Percentiles rank a stretch among this genome's conserved stretches.
phyloP scores from a whole-genome alignment of 2,888 invertebrate species.

The Congeria kusceri region DNA sequence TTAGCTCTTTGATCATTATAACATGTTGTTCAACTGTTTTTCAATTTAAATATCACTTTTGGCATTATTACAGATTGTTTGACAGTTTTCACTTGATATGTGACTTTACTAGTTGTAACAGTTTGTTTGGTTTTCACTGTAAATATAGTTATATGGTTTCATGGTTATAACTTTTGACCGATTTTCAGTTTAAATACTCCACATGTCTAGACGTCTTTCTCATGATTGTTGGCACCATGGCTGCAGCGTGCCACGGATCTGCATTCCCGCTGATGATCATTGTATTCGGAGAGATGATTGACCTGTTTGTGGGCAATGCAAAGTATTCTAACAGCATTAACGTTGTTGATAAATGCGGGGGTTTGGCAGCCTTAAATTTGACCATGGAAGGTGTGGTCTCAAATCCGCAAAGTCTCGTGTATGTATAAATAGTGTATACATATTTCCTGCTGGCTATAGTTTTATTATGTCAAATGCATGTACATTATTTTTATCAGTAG shows the following conservation, averaged over 20 bases:
- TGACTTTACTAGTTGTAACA: too few species aligned
- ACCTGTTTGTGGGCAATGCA: constrained; percentile 79
- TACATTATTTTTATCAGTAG: too few species aligned
- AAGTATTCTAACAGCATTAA: constrained; percentile 2
- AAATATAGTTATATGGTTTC: too few species aligned
- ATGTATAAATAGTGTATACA: too few species aligned
- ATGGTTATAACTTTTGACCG: too few species aligned
- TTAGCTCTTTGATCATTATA: too few species aligned
- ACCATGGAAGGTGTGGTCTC: constrained; percentile 7
- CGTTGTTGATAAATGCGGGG: neutral
- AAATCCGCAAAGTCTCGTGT: constrained; percentile 18
- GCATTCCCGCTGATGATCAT: constrained; percentile 83
- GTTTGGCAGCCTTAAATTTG: neutral
- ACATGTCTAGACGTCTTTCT: constrained; percentile 75
- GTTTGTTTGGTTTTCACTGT: too few species aligned
- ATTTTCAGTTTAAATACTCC: constrained; percentile 83
- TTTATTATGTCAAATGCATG: too few species aligned
- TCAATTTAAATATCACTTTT: too few species aligned
- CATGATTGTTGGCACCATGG: constrained; percentile 81
- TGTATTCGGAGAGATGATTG: constrained; percentile 84
- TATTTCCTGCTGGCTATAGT: neutral
- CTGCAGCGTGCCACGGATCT: constrained; percentile 78
- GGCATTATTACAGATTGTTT: too few species aligned
- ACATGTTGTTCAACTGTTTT: too few species aligned
- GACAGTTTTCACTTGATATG: too few species aligned